A percentile compares a stretch with the other conserved stretches of the same genome.
These are phyloP conservation scores for Leucozona laternaria DNA, from an alignment of 2,888 invertebrate species.

Conservation along the genomic window DNA sequence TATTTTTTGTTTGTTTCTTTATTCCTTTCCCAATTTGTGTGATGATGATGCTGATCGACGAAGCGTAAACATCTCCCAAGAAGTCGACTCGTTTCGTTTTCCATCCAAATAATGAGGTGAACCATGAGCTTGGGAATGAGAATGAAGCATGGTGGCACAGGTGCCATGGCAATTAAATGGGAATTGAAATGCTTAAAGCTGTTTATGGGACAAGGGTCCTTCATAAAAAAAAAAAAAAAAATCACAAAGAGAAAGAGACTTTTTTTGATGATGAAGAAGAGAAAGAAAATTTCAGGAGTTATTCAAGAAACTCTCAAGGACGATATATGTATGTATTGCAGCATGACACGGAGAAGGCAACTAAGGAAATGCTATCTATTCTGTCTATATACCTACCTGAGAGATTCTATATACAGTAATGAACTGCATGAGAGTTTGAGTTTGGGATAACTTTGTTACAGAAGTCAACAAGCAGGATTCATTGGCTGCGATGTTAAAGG, in stretches of 20 bases:
- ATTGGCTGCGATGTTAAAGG: slow-evolving; percentile 16
- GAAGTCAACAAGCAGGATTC: slow-evolving; percentile 39
- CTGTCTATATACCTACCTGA: not conserved
- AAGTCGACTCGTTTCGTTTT: slow-evolving; percentile 21
- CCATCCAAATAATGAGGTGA: slow-evolving; percentile 25
- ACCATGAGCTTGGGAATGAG: slow-evolving; percentile 11
- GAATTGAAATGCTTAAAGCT: slow-evolving; percentile 53
- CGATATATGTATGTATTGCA: slow-evolving; percentile 20
- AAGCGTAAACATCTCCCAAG: slow-evolving; percentile 62
- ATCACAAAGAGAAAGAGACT: not conserved
- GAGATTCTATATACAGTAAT: not conserved
- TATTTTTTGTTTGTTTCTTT: slow-evolving; percentile 14
- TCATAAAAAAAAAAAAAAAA: not conserved
- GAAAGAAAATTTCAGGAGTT: slow-evolving; percentile 3
- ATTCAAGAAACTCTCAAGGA: not conserved
- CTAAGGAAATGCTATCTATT: not conserved
- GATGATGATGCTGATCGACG: slow-evolving; percentile 42
- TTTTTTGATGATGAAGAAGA: not conserved
- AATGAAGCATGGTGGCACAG: not conserved
- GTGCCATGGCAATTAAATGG: slow-evolving; percentile 61
- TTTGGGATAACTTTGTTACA: slow-evolving; percentile 49
- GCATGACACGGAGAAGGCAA: not conserved
- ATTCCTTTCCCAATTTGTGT: slow-evolving; percentile 60
- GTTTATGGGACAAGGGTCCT: slow-evolving; percentile 29
- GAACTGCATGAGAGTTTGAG: slow-evolving; percentile 20